Percentiles rank a stretch among this genome's conserved stretches.
These are phyloP conservation scores for Notamacropus eugenii DNA, from an alignment of 2,797 vertebrate species.

Conservation along the genomic window DNA sequence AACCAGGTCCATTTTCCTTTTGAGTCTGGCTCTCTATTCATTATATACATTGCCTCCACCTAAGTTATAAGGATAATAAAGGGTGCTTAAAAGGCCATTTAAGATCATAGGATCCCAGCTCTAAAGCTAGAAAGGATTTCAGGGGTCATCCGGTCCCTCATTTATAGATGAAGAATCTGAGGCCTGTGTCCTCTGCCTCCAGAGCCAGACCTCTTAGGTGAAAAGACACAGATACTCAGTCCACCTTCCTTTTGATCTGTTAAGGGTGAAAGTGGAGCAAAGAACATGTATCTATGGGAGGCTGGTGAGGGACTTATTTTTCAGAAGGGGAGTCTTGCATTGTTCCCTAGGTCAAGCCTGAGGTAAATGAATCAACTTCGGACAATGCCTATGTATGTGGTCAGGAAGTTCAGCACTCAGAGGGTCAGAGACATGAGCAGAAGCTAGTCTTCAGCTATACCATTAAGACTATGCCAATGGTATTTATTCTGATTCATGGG, in stretches of 20 bases:
- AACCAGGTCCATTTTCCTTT: not conserved
- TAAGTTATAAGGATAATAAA: not conserved
- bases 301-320: not conserved
- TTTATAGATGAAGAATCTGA: not conserved
- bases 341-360: not conserved
- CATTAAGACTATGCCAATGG: not conserved
- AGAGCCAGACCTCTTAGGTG: not conserved
- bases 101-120: not conserved
- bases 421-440: not conserved
- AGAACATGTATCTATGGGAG: not conserved
- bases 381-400: not conserved
- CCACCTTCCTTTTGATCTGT: not conserved
- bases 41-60: too few species aligned
- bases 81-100: not conserved
- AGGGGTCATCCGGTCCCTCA: not conserved
- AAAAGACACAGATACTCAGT: not conserved
- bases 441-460: not conserved
- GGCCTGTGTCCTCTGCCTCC: not conserved
- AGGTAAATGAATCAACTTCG: not conserved
- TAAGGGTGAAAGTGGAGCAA: not conserved
- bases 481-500: not conserved
- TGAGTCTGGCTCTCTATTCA: not conserved
- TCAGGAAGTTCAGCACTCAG: not conserved
- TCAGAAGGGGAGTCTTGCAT: not conserved
- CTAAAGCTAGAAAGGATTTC: not conserved